A percentile compares a stretch with the other conserved stretches of the same genome.
These are phyloP conservation scores for Melinopterus prodromus DNA, from an alignment of 2,888 invertebrate genomes.

Conservation along the genomic window DNA sequence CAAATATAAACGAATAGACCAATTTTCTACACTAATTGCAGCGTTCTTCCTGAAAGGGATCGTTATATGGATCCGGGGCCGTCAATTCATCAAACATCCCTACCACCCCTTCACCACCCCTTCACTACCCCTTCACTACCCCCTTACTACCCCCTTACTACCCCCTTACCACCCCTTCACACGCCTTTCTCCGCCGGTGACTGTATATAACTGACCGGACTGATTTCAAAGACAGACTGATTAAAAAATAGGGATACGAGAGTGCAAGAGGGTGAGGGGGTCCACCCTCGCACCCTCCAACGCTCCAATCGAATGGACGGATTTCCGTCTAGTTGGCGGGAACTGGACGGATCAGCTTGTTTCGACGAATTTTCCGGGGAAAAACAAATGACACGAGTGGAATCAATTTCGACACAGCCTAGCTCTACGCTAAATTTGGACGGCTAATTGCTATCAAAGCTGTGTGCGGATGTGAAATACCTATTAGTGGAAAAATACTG, in stretches of 20 bases:
- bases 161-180: too few species aligned
- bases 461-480: background rate
- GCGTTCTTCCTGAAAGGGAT: slow-evolving; percentile 50
- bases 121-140: too few species aligned
- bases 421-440: background rate
- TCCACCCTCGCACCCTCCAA: too few species aligned
- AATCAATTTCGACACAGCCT: background rate
- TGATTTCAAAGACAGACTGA: background rate
- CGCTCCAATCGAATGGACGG: background rate
- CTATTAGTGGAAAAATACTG: too few species aligned
- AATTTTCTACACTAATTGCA: slow-evolving; percentile 52
- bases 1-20: slow-evolving; percentile 46
- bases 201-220: background rate
- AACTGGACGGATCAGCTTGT: background rate
- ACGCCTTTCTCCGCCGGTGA: background rate
- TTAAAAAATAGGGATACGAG: background rate
- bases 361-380: background rate
- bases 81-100: slow-evolving; percentile 47
- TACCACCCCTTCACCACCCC: too few species aligned
- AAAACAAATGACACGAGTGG: background rate
- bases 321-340: background rate
- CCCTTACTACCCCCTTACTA: too few species aligned
- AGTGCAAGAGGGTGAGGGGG: background rate
- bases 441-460: background rate
- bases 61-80: slow-evolving; percentile 50